Evolutionary conservation across 2,113 vertebrate species (phyloP), one percentile per base, ranked within the genome.

Genomic region (Salvelinus sp.): DNA sequence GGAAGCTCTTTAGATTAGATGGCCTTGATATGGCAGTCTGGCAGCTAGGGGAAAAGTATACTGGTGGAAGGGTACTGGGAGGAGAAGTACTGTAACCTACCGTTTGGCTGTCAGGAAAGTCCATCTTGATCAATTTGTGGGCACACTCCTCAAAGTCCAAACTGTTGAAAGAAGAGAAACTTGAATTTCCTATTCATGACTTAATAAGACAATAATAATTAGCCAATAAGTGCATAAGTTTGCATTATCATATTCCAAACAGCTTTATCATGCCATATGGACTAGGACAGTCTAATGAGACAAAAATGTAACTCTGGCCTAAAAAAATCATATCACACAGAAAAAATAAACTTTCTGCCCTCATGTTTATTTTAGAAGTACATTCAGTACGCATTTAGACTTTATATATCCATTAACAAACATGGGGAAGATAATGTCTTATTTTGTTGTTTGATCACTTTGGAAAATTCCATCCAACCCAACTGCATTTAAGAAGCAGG

Each of bases 61-160:
- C 47, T 71, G 81, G 62, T 74, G 48, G 64, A 60, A 64, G 27
- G 44, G 60, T 60, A 65, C 66, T 38, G n/a, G 27, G 71, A 73
- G 27, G 62, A 1, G 18, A 58, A 67, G 68, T 28, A 50, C 6
- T 65, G 22, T 50, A 47, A 85, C 95, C 88, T 92, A 98, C 98
- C 74, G 97, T 99, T 87, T 99, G 96, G 87, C 94, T 97, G 1
- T 98, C 96, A 0, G 98, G 97, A 79, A 99, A 98, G 69, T 98
- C 96, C 97, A 99, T 98, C 92, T 98, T 98, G 83, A 98, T 93
- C 84, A 98, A 86, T 82, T 98, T 98, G 88, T 99, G 97, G 76
- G 98, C 97, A 47, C 98, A 99, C 90, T 99, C 98, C 89, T 99
- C 98, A 90, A 98, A 99, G 91, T 99, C 98, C 94, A 99, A 96